Percentiles rank a stretch among this genome's conserved stretches.
Evolutionary conservation across 2,888 invertebrate genomes (phyloP).

Genomic region (Troides aeacus): DNA sequence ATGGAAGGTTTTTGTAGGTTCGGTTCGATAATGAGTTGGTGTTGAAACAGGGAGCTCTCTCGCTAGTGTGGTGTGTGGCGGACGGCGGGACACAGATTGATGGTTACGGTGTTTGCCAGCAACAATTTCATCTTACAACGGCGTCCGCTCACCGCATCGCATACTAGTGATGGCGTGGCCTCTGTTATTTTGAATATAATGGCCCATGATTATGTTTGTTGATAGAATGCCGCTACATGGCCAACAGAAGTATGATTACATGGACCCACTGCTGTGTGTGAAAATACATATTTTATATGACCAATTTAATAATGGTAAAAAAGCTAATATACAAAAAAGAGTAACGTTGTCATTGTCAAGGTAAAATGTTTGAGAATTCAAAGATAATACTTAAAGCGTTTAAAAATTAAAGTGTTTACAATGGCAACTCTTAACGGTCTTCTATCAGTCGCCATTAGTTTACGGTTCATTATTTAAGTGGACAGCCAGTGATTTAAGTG

Average conservation of each 20-base stretch:
- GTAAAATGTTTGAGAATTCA: neutral
- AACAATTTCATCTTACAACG: neutral
- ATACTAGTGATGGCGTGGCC: neutral
- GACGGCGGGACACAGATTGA: slow-evolving; percentile 41
- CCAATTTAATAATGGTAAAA: neutral
- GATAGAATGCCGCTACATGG: neutral
- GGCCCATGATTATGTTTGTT: neutral
- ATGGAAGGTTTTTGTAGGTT: slow-evolving; percentile 35
- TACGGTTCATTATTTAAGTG: slow-evolving; percentile 43
- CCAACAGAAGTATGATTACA: neutral
- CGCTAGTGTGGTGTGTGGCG: slow-evolving; percentile 44
- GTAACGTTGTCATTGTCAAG: neutral
- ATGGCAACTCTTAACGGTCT: slow-evolving; percentile 5
- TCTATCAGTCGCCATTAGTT: slow-evolving; percentile 35
- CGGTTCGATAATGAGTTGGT: slow-evolving; percentile 40
- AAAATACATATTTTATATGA: neutral
- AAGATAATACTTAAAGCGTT: neutral
- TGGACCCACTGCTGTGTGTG: neutral
- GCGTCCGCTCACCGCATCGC: neutral
- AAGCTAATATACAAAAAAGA: neutral
- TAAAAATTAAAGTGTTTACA: slow-evolving; percentile 2
- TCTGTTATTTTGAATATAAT: slow-evolving; percentile 1
- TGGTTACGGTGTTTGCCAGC: slow-evolving; percentile 28
- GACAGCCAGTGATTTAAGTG: slow-evolving; percentile 40
- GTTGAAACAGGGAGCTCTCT: slow-evolving; percentile 50